Evolutionary conservation across 2,888 invertebrate species (phyloP), one percentile per base, ranked within the genome.

Genomic region (Camponotus fellah): DNA sequence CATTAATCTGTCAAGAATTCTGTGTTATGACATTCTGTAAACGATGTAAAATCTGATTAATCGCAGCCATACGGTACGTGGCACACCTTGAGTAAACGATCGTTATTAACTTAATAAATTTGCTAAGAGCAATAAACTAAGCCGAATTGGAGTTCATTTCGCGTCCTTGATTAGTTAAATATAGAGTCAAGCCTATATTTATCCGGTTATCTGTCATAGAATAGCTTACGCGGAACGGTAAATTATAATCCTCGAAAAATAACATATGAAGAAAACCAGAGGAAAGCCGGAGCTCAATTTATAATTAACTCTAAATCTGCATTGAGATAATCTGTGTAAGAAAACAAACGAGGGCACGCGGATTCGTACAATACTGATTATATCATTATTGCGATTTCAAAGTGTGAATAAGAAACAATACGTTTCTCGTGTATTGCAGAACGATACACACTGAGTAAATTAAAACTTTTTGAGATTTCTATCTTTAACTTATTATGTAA

Each of bases 71-170:
- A 82, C 72, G 82, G 88, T 53, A 53, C n/a, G 49, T 83, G 85
- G 86, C 86, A 85, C 80, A 90, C 87, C 87, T 91, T 89, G 92
- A 92, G 92, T 93, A 93, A 94, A 93, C 92, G 66, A 60, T 49
- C 91, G 91, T 93, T 93, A 94, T 93, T 93, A 94, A 94, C 92
- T 92, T 91, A 91, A 91, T 91, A 91, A 93, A 92, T 91, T 90
- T 86, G 82, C 88, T 86, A 89, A 88, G 82, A 91, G 87, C 88
- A 93, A 93, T 91, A 92, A 93, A 93, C 91, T 90, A 21, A 56
- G 49, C 58, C 53, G 74, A 71, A 77, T 68, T 77, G 46, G 49
- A 86, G 72, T 83, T 84, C 72, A 88, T 88, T 86, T 84, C 84
- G 49, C 49, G 68, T 69, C 58, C 37, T 58, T 68, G 83, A 87